Base-by-base conservation (phyloP, 2,113 vertebrate species). In the Syngnathus scovelli region DNA sequence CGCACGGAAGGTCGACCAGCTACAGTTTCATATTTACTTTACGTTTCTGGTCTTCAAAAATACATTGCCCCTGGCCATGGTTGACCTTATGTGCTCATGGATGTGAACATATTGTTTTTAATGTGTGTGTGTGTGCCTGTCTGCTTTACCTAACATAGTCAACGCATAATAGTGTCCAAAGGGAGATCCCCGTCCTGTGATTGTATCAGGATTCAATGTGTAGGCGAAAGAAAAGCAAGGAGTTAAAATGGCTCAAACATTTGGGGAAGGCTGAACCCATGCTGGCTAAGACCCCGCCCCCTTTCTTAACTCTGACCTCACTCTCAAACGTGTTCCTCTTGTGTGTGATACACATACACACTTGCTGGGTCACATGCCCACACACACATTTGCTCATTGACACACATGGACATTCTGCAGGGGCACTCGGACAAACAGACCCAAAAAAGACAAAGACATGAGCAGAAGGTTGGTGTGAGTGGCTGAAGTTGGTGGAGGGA, bases 221-320 rank as follows among this genome's bases (percentile, higher is more conserved):
- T 60, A 44, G 56, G 64, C 4, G 61, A 46, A 51, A 18, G 36
- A 58, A 58, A 1, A 71, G 48, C 59, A 87, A 84, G 74, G 79
- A 65, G 85, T 90, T 89, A 87, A 87, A 65, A 44, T 18, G 21
- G 38, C 64, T 68, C 15, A 71, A 78, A 69, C 75, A 70, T 79
- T 79, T 70, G 44, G 41, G 56, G 67, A 75, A 70, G 79, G 81
- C 82, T 69, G 72, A 48, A 76, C 72, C 74, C 71, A 64, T 46
- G 73, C 76, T 85, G 81, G 76, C 71, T 73, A 64, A 61, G 72
- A 68, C 68, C 86, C 87, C 85, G 43, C 85, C 88, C 79, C 74
- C 66, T 86, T 87, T 82, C 85, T 87, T 63, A 75, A 78, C 82
- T 71, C 76, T 88, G 86, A 89, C 83, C 86, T 90, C 86, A 90